These are phyloP conservation scores for Siderastrea radians DNA, from an alignment of 92 coral and sea anemone genomes.

Conservation along the genomic window DNA sequence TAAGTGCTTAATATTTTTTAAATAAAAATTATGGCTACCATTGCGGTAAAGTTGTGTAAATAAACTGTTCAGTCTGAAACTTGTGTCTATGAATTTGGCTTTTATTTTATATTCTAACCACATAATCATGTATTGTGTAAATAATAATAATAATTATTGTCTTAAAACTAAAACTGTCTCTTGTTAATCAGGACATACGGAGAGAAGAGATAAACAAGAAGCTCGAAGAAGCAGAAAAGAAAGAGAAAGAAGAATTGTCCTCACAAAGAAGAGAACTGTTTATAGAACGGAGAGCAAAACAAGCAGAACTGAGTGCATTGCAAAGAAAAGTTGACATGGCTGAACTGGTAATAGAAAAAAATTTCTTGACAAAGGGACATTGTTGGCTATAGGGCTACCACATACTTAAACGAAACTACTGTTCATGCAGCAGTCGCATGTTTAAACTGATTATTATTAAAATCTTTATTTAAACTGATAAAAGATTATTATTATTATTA, in stretches of 20 bases:
- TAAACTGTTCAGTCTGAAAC: too few relatives aligned
- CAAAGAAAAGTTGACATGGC: constrained; percentile 93
- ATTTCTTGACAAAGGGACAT: not conserved
- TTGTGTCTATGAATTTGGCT: too few relatives aligned
- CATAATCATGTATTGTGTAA: not conserved
- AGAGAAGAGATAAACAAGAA: constrained; percentile 96
- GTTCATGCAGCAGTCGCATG: too few relatives aligned
- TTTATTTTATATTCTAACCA: too few relatives aligned
- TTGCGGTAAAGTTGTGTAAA: too few relatives aligned
- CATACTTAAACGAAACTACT: too few relatives aligned
- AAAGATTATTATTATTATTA: too few relatives aligned
- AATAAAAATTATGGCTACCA: too few relatives aligned
- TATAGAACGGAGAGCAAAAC: constrained; percentile 88
- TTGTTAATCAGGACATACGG: constrained; percentile 77
- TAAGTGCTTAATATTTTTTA: not conserved
- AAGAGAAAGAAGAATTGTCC: constrained; percentile 91
- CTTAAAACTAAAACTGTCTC: not conserved
- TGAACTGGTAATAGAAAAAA: constrained; percentile 75
- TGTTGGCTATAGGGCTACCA: too few relatives aligned
- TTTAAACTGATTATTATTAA: too few relatives aligned
- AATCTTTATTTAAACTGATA: too few relatives aligned
- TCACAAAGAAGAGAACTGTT: constrained; percentile 87
- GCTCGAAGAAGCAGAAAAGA: constrained; percentile 92
- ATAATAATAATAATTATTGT: not conserved
- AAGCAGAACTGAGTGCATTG: constrained; percentile 84